Percentiles rank a stretch among this genome's conserved stretches.
phyloP scores from a whole-genome alignment of 2,113 vertebrate genomes.

The Clarias magur region DNA sequence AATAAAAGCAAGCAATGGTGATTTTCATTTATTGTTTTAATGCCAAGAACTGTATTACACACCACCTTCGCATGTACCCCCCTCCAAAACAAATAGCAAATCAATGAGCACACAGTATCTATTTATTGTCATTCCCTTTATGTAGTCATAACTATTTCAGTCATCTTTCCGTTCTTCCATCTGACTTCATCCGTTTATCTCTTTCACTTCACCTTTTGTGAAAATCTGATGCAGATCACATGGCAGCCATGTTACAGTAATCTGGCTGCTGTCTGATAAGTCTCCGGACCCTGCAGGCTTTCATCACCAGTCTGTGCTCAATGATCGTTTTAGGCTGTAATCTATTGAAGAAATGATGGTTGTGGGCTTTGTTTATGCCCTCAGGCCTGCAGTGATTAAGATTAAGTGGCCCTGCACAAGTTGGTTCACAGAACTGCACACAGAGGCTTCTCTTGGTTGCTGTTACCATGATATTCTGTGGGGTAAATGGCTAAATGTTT shows the following conservation, averaged over 20 bases:
- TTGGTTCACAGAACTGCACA: background rate
- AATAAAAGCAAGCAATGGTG: background rate
- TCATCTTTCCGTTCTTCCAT: background rate
- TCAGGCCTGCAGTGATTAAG: slow-evolving; percentile 36
- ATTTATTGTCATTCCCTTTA: background rate
- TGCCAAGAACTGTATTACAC: background rate
- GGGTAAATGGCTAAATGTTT: background rate
- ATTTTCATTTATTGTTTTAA: slow-evolving; percentile 1
- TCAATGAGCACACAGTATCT: background rate
- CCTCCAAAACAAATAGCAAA: background rate
- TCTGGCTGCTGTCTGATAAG: slow-evolving; percentile 7
- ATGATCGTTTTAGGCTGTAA: slow-evolving; percentile 32
- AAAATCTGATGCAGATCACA: background rate
- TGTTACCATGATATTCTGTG: background rate
- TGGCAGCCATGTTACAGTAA: background rate
- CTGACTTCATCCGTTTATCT: background rate
- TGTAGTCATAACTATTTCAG: background rate
- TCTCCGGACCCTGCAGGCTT: slow-evolving; percentile 5
- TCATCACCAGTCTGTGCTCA: slow-evolving; percentile 4
- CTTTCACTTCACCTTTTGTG: background rate
- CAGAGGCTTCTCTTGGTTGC: slow-evolving; percentile 4
- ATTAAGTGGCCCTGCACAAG: slow-evolving; percentile 8
- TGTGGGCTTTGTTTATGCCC: slow-evolving; percentile 7
- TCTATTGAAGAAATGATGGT: slow-evolving; percentile 30
- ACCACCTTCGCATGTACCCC: background rate